Evolutionary conservation across 2,797 vertebrate genomes (phyloP).

Genomic region (Nannoperca australis): DNA sequence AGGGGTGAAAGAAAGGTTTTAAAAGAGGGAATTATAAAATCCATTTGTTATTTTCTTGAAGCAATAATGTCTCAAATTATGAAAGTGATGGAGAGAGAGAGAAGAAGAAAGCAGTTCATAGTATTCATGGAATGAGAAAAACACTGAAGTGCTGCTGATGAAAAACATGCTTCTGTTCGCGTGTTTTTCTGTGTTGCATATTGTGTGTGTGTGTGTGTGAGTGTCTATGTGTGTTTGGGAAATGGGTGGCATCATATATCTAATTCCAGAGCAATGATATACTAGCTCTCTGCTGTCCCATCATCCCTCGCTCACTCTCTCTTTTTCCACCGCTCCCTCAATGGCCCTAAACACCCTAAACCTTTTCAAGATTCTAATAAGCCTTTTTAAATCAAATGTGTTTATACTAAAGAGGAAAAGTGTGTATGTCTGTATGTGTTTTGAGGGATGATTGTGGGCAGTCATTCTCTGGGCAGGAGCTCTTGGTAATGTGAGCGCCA

Average conservation of each 20-base stretch:
- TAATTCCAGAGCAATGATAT: conserved; percentile 50
- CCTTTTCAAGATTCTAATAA: conserved; percentile 15
- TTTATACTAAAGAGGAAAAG: conserved; percentile 4
- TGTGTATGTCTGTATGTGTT: conserved; percentile 51
- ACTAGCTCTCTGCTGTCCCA: conserved; percentile 35
- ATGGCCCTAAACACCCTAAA: conserved; percentile 32
- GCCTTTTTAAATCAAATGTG: conserved; percentile 16
- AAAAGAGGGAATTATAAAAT: conserved; percentile 32
- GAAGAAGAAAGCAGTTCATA: conserved; percentile 5
- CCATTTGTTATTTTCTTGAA: conserved; percentile 19
- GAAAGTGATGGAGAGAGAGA: not conserved
- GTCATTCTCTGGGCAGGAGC: not conserved
- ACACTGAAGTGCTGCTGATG: conserved; percentile 6
- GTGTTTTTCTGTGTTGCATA: not conserved
- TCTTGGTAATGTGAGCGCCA: conserved; percentile 9
- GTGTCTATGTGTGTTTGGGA: conserved; percentile 11
- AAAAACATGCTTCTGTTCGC: not conserved
- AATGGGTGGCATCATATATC: conserved; percentile 40
- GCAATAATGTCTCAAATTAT: conserved; percentile 25
- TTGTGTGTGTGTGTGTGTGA: conserved; percentile 8
- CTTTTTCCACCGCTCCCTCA: conserved; percentile 29
- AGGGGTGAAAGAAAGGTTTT: not conserved
- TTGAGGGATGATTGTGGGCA: not conserved
- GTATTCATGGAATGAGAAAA: conserved; percentile 6
- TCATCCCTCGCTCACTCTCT: conserved; percentile 43